Base-by-base conservation (phyloP, 2,797 vertebrate species). In the Ceyx erithaca region DNA sequence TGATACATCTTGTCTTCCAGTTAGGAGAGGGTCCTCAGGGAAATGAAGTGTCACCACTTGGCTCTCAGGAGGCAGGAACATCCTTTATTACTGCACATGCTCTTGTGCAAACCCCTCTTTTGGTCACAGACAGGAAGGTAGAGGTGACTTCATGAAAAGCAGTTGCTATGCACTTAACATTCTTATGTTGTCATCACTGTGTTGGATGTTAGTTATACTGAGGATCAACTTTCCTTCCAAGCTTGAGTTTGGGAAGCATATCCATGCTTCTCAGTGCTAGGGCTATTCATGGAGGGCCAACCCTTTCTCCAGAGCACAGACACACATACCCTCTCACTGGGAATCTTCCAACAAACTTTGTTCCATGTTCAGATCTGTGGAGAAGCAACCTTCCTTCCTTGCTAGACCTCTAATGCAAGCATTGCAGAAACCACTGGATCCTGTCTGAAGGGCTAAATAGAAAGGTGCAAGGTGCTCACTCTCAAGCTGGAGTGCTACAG, bases 11-110 rank as follows among this genome's bases (percentile, higher is more conserved):
- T 1, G 1, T 35, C 28, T 87, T 67, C 61, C 6, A 64, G 18
- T 17, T 85, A 54, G 45, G 54, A 87, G 46, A 40, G 11, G 3
- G 3, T 4, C 3, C 12, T 2, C 2, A 8, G 12, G 48, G 15
- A 49, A 41, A 33, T 54, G 40, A 57, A 31, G 26, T 69, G 43
- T 19, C 22, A 43, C 26, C 45, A 12, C 28, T 54, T 63, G 73
- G 21, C 19, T 55, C 0, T 51, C 14, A 3, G 4, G 55, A 72
- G 10, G 7, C 26, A 40, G 26, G 21, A 58, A 4, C 59, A 67
- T 72, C 59, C 33, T 81, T 88, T 79, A 20, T 31, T 3, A 1
- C 46, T 81, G 40, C 68, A 30, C 7, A 5, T 0, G 0, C 3
- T 63, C 14, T 54, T 69, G 48, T 40, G 21, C 26, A 80, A 81